A percentile compares a stretch with the other conserved stretches of the same genome.
phyloP scores from a whole-genome alignment of 2,888 invertebrate species.

The Piscicola geometra region DNA sequence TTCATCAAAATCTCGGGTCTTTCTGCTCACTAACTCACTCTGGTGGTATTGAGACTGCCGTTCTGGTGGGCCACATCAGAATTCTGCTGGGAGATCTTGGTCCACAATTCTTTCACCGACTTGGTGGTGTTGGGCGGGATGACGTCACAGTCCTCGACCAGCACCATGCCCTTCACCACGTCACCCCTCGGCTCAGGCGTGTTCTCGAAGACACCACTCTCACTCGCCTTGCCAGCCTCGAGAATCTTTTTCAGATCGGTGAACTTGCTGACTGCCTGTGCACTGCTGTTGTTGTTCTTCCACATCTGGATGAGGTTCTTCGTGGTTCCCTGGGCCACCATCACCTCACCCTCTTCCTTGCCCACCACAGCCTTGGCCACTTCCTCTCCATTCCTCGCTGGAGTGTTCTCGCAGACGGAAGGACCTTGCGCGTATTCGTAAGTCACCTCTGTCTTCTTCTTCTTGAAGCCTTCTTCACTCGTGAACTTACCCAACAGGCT shows the following conservation, averaged over 20 bases:
- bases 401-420: not conserved
- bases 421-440: no score
- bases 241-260: not conserved
- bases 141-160: not conserved
- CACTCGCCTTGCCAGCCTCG: not conserved
- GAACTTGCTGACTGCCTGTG: not conserved
- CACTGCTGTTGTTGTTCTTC: not conserved
- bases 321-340: conserved; percentile 1
- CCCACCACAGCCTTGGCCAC: not conserved
- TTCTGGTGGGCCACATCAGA: not conserved
- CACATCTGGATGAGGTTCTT: conserved; percentile 4
- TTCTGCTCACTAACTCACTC: not conserved
- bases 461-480: not conserved
- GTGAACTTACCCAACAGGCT: not conserved
- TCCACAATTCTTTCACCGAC: not conserved
- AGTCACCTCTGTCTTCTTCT: not conserved
- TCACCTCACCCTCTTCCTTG: not conserved
- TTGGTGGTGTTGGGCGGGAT: conserved; percentile 1
- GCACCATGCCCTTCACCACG: not conserved
- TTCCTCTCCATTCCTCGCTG: not conserved
- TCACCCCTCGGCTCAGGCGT: not conserved
- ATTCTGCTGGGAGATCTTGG: not conserved
- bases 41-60: not conserved
- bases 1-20: no score
- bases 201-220: conserved; percentile 10